A percentile compares a stretch with the other conserved stretches of the same genome.
Conservation (phyloP, 2,113 vertebrate genomes). For the Cryptomyrus ogoouensis region DNA sequence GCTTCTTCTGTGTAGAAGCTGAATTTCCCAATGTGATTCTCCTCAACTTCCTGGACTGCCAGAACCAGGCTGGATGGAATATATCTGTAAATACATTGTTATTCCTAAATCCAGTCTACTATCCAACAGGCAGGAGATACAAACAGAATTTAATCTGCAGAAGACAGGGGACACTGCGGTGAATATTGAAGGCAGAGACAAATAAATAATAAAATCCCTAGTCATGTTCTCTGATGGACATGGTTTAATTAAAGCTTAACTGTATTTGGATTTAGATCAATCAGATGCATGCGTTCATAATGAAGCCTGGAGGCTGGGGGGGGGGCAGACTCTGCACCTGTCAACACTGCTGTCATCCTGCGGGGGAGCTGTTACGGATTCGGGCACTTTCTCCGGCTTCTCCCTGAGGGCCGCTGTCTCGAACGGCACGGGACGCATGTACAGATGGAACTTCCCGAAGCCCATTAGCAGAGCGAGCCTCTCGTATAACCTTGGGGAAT, state of each 20-base stretch:
- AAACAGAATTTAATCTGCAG: background rate
- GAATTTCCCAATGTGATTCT: slow-evolving; percentile 63
- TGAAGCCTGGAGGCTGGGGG: background rate
- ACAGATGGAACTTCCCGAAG: slow-evolving; percentile 61
- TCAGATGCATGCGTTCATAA: background rate
- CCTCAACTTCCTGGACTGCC: slow-evolving; percentile 62
- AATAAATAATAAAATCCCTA: background rate
- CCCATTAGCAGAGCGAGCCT: slow-evolving; percentile 51
- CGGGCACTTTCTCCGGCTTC: slow-evolving; percentile 43
- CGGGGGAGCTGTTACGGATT: slow-evolving; percentile 55
- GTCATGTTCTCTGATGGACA: background rate
- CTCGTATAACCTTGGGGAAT: slow-evolving; percentile 56
- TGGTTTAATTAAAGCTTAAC: background rate
- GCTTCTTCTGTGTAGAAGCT: slow-evolving; percentile 58
- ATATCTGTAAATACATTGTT: slow-evolving; percentile 50
- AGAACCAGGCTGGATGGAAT: slow-evolving; percentile 51
- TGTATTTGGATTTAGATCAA: background rate
- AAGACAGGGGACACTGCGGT: background rate
- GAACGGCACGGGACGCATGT: slow-evolving; percentile 60
- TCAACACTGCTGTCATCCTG: slow-evolving; percentile 53
- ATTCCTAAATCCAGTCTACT: background rate
- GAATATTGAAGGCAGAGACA: background rate
- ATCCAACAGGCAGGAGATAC: background rate
- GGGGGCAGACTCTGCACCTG: slow-evolving; percentile 45
- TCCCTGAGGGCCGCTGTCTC: slow-evolving; percentile 52